Evolutionary conservation across 2,113 vertebrate genomes (phyloP).

Genomic region (Sinocyclocheilus anophthalmus): DNA sequence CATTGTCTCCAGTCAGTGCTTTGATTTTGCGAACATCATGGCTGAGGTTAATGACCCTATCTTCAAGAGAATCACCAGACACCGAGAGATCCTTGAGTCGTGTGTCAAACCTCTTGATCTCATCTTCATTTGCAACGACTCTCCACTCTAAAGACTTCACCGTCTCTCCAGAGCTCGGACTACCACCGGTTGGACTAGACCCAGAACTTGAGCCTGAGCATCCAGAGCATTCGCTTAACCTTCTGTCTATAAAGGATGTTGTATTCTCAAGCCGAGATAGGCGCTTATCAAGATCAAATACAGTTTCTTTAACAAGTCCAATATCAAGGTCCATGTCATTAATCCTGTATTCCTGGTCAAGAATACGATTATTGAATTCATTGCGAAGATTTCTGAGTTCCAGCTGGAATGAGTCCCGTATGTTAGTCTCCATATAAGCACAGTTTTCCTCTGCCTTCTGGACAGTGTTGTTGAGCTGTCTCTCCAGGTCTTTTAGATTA

Average conservation of each 20-base stretch:
- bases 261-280: conserved; percentile 66
- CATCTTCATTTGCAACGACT: conserved; percentile 78
- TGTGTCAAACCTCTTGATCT: conserved; percentile 77
- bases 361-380: conserved; percentile 70
- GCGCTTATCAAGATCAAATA: conserved; percentile 62
- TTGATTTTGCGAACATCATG: conserved; percentile 72
- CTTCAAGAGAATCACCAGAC: conserved; percentile 76
- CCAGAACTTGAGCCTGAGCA: conserved; percentile 49
- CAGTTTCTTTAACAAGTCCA: conserved; percentile 65
- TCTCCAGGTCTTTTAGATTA: conserved; percentile 78
- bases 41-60: conserved; percentile 76
- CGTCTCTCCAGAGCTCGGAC: conserved; percentile 52
- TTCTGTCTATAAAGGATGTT: conserved; percentile 64
- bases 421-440: conserved; percentile 64
- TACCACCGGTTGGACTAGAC: neutral
- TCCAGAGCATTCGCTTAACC: conserved; percentile 64
- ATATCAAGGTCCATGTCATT: conserved; percentile 74
- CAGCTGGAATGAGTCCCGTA: conserved; percentile 70
- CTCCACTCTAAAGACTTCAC: conserved; percentile 81
- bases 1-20: conserved; percentile 68
- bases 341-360: conserved; percentile 71
- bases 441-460: conserved; percentile 70
- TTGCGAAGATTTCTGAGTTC: conserved; percentile 68
- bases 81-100: conserved; percentile 77
- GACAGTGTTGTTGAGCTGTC: conserved; percentile 76